Percentiles rank a stretch among this genome's conserved stretches.
phyloP scores from a whole-genome alignment of 2,797 vertebrate species.

The Acanthurus leucopareius region DNA sequence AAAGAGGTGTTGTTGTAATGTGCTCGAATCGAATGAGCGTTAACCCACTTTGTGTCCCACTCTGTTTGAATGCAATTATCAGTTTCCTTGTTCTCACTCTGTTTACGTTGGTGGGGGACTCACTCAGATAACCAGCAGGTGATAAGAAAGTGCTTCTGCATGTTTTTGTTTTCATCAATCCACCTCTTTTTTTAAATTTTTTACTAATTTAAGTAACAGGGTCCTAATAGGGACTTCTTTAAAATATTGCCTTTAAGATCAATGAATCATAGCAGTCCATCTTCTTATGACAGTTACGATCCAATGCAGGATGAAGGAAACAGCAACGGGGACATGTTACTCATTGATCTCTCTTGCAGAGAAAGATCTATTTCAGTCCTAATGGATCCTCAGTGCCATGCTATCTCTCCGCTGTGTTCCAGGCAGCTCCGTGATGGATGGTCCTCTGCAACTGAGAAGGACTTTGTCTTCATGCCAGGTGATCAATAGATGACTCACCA shows the following conservation, averaged over 20 bases:
- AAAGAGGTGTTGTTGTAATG: slow-evolving; percentile 64
- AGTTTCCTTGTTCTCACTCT: slow-evolving; percentile 12
- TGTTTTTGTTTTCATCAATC: slow-evolving; percentile 23
- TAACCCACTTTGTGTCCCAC: slow-evolving; percentile 6
- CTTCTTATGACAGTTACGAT: slow-evolving; percentile 52
- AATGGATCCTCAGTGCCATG: slow-evolving; percentile 63
- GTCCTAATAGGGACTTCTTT: neutral
- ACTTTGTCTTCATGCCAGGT: slow-evolving; percentile 66
- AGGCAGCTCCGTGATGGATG: slow-evolving; percentile 70
- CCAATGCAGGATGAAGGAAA: slow-evolving; percentile 27
- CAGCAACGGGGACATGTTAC: slow-evolving; percentile 45
- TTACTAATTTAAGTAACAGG: neutral
- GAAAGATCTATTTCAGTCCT: slow-evolving; percentile 75
- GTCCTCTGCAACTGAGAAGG: slow-evolving; percentile 42
- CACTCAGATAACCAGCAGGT: neutral
- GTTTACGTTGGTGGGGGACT: neutral
- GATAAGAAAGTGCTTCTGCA: neutral
- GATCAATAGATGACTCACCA: slow-evolving; percentile 68
- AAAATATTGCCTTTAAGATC: slow-evolving; percentile 8
- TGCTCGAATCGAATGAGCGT: slow-evolving; percentile 19
- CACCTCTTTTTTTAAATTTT: neutral
- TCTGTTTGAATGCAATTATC: slow-evolving; percentile 34
- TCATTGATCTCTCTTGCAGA: slow-evolving; percentile 69
- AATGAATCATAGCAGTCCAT: slow-evolving; percentile 28
- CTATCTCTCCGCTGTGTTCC: slow-evolving; percentile 51